A percentile compares a stretch with the other conserved stretches of the same genome.
Conservation (phyloP, 2,113 vertebrate species). For the Pitta sordida region DNA sequence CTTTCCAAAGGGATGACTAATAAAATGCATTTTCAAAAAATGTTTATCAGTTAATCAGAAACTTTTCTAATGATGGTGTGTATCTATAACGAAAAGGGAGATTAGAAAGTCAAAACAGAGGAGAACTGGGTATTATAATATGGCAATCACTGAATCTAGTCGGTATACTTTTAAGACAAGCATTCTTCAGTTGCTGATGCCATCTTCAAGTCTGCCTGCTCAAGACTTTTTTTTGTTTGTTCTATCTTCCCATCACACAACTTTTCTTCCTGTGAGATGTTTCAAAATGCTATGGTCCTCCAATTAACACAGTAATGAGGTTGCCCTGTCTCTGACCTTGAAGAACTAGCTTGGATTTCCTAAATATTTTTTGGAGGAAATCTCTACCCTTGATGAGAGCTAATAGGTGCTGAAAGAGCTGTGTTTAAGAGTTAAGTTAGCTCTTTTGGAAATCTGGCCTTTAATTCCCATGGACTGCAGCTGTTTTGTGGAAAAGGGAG, state of each 20-base stretch:
- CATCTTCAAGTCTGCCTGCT: background rate
- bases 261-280: background rate
- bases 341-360: conserved; percentile 10
- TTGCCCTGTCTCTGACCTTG: conserved; percentile 40
- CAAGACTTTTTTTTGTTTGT: background rate
- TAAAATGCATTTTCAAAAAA: background rate
- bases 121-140: background rate
- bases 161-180: background rate
- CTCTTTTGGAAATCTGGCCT: background rate
- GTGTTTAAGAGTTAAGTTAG: background rate
- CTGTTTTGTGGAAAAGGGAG: background rate
- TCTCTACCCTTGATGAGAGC: background rate
- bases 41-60: background rate
- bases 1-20: background rate
- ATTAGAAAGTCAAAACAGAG: background rate
- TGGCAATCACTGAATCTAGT: background rate
- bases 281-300: background rate
- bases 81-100: background rate
- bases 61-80: background rate
- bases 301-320: conserved; percentile 33
- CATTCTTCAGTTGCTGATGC: background rate
- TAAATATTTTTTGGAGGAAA: conserved; percentile 35
- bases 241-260: background rate
- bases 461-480: background rate
- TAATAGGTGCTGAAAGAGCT: conserved; percentile 42